Evolutionary conservation across 2,888 invertebrate species (phyloP).

Genomic region (Diarsia brunnea): DNA sequence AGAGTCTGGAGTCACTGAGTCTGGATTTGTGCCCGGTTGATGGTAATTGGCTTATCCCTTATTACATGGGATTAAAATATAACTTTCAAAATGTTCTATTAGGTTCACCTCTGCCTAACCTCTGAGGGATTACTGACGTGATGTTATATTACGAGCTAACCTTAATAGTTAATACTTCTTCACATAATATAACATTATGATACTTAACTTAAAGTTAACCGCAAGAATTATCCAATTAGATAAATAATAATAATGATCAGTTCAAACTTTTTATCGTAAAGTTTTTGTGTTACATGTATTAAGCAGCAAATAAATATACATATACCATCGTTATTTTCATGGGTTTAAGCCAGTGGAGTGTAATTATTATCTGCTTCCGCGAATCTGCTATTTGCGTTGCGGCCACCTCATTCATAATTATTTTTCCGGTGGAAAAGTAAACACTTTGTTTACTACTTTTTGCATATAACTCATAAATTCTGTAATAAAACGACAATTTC

Average conservation of each 20-base stretch:
- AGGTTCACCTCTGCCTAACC: too few species aligned
- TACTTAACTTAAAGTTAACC: constrained; percentile 9
- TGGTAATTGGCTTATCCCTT: too few species aligned
- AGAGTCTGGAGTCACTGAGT: too few species aligned
- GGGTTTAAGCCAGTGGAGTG: not conserved
- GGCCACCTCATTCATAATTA: not conserved
- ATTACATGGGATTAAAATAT: too few species aligned
- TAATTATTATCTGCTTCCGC: not conserved
- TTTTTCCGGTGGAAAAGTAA: too few species aligned
- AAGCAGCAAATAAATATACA: not conserved
- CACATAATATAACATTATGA: constrained; percentile 11
- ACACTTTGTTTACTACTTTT: not conserved
- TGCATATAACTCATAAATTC: not conserved
- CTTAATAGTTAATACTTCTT: constrained; percentile 12
- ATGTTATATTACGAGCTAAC: not conserved
- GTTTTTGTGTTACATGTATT: not conserved
- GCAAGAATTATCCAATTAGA: constrained; percentile 28
- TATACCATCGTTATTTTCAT: not conserved
- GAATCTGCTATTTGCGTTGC: not conserved
- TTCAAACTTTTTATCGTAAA: constrained; percentile 18
- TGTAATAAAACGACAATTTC: not conserved
- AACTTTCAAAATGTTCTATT: too few species aligned
- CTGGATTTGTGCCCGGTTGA: too few species aligned
- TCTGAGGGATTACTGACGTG: too few species aligned
- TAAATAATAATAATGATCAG: constrained; percentile 35